Percentiles rank a stretch among this genome's conserved stretches.
phyloP scores from a whole-genome alignment of 2,797 vertebrate species.

The Ptychadena robeensis region DNA sequence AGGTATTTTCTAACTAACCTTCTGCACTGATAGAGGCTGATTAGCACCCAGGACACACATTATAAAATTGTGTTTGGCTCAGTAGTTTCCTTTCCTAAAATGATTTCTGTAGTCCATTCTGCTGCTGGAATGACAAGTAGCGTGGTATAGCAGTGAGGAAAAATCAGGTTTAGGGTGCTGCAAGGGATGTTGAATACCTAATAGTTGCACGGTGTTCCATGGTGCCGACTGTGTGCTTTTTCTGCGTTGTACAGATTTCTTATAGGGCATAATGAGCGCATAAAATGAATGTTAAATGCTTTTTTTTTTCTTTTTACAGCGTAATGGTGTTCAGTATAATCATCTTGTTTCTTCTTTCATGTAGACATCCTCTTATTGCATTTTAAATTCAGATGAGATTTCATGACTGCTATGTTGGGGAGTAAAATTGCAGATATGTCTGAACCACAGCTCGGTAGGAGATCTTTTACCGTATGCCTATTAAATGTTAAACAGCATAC shows the following conservation, averaged over 20 bases:
- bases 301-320: slow-evolving; percentile 9
- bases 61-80: background rate
- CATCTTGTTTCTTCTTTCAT: slow-evolving; percentile 13
- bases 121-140: background rate
- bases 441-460: slow-evolving; percentile 8
- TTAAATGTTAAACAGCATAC: slow-evolving; percentile 28
- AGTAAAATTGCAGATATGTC: slow-evolving; percentile 29
- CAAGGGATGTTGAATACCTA: background rate
- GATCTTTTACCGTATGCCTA: background rate
- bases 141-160: background rate
- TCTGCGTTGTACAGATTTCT: background rate
- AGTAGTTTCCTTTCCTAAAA: background rate
- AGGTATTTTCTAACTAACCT: too few relatives aligned
- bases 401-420: slow-evolving; percentile 4
- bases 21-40: background rate
- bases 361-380: slow-evolving; percentile 30
- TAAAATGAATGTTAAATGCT: background rate
- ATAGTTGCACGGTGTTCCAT: background rate
- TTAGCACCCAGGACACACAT: background rate
- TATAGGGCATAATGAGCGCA: background rate
- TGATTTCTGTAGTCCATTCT: background rate
- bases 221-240: background rate
- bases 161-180: background rate
- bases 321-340: slow-evolving; percentile 15
- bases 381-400: slow-evolving; percentile 54